phyloP scores from a whole-genome alignment of 2,113 vertebrate species.

The Perognathus longimembris region DNA sequence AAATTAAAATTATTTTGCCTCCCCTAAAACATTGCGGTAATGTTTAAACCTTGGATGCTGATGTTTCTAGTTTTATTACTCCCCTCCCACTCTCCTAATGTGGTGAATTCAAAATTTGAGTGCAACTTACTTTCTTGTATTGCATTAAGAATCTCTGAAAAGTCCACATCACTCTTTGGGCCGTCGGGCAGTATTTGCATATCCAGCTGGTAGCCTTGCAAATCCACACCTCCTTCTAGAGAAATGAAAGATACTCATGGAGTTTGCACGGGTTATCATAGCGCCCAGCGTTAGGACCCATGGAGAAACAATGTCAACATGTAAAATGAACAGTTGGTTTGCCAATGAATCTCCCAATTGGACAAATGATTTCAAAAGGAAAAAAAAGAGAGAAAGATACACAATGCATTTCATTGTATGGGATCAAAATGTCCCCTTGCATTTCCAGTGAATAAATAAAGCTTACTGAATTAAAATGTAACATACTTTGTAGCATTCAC shows the following conservation, averaged over 20 bases:
- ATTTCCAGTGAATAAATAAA: constrained; percentile 52
- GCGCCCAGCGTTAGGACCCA: constrained; percentile 72
- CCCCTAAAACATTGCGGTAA: neutral
- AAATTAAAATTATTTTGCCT: constrained; percentile 39
- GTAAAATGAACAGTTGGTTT: constrained; percentile 51
- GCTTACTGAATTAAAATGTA: neutral
- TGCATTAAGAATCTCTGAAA: constrained; percentile 91
- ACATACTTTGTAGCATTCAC: constrained; percentile 1
- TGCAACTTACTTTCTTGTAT: constrained; percentile 91
- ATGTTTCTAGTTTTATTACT: constrained; percentile 6
- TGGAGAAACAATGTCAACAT: constrained; percentile 71
- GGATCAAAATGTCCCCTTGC: neutral
- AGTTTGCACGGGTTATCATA: constrained; percentile 80
- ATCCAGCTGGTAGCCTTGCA: constrained; percentile 87
- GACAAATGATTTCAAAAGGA: constrained; percentile 12
- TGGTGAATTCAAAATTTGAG: constrained; percentile 75
- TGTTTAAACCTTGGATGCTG: neutral
- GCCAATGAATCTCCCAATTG: constrained; percentile 22
- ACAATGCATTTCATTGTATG: neutral
- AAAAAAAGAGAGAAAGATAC: neutral
- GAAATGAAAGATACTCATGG: constrained; percentile 88
- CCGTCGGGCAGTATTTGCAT: constrained; percentile 85
- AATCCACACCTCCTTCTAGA: constrained; percentile 89
- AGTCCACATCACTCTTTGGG: constrained; percentile 89
- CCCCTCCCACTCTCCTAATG: constrained; percentile 56